Percentiles rank a stretch among this genome's conserved stretches.
These are phyloP conservation scores for Apodemus agrarius DNA, from an alignment of 2,797 vertebrate species.

Conservation along the genomic window DNA sequence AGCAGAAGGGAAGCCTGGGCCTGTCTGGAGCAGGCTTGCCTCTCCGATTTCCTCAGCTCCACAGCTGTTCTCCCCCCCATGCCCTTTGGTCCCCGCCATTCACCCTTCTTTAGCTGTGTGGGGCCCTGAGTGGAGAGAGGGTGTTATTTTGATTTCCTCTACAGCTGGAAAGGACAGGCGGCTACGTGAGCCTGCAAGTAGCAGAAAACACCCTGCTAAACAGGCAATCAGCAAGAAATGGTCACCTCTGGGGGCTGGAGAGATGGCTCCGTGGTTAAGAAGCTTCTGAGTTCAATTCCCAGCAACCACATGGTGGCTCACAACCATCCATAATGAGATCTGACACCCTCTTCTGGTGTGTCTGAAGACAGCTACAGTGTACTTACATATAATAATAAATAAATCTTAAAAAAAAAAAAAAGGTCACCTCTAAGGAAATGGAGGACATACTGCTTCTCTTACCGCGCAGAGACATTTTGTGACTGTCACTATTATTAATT, in stretches of 20 bases:
- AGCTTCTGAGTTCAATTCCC: too few species aligned
- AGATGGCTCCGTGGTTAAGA: too few species aligned
- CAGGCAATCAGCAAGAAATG: neutral
- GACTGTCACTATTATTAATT: neutral
- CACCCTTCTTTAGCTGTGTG: neutral
- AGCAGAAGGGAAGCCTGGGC: neutral
- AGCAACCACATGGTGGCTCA: too few species aligned
- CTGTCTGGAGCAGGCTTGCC: neutral
- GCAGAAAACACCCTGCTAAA: neutral
- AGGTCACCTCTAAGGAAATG: neutral
- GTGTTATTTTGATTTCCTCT: neutral
- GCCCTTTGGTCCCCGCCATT: too few species aligned
- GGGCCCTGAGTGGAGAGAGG: neutral
- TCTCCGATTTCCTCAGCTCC: neutral
- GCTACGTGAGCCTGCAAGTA: fast-evolving
- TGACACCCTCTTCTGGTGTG: too few species aligned
- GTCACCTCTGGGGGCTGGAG: neutral
- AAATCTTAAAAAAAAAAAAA: too few species aligned
- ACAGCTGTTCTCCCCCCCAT: neutral
- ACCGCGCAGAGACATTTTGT: neutral
- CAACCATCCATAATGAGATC: too few species aligned
- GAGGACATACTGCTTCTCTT: neutral
- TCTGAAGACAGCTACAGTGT: too few species aligned
- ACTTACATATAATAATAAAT: too few species aligned
- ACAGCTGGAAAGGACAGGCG: neutral